Percentiles rank a stretch among this genome's conserved stretches.
These are phyloP conservation scores for Caenorhabditis drosophilae DNA, from an alignment of 2,888 invertebrate genomes.

Conservation along the genomic window DNA sequence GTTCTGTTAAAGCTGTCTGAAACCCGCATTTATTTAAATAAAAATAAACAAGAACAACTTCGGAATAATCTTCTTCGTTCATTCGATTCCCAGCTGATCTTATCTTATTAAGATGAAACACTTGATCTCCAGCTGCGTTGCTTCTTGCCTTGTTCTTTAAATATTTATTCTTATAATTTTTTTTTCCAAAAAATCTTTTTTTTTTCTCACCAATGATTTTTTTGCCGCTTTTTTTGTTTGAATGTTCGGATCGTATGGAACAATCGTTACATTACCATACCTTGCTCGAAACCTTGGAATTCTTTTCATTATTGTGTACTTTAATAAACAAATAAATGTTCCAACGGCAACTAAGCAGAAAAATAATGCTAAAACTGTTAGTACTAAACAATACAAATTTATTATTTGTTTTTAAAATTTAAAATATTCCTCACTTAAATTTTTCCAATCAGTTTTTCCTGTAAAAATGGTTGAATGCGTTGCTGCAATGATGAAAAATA, in stretches of 20 bases:
- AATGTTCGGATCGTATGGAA: constrained; percentile 21
- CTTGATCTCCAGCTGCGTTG: too few relatives aligned
- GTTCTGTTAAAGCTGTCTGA: constrained; percentile 12
- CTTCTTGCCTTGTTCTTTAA: too few relatives aligned
- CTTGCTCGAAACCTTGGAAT: constrained; percentile 21
- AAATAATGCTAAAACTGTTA: constrained; percentile 10
- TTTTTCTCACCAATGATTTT: background rate
- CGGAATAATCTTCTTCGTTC: too few relatives aligned
- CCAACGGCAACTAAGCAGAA: constrained; percentile 3
- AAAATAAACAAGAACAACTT: too few relatives aligned
- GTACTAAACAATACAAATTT: constrained; percentile 8
- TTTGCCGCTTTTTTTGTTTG: constrained; percentile 11
- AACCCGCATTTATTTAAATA: too few relatives aligned
- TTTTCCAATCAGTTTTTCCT: background rate
- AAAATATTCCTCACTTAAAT: background rate
- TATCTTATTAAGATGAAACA: too few relatives aligned
- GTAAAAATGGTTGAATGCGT: background rate
- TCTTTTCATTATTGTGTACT: background rate
- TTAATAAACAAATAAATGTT: background rate
- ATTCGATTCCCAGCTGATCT: too few relatives aligned
- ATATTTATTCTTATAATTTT: too few relatives aligned
- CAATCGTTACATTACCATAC: constrained; percentile 22
- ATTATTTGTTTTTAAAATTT: background rate
- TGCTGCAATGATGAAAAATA: background rate
- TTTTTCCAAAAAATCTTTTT: too few relatives aligned